These are phyloP conservation scores for Lynx canadensis DNA, from an alignment of 2,113 vertebrate genomes.

Conservation along the genomic window DNA sequence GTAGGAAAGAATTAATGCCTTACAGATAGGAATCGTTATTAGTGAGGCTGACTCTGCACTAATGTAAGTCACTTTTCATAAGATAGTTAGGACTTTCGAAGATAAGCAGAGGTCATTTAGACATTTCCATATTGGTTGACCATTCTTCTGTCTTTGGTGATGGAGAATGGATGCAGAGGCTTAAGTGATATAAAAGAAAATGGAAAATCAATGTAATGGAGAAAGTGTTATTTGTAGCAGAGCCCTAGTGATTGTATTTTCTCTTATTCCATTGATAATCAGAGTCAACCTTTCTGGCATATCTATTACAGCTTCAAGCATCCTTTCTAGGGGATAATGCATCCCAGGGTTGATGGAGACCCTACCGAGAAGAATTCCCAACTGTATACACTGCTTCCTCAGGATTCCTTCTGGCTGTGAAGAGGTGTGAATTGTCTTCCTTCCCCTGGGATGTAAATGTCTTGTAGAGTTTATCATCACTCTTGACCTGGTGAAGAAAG, in stretches of 20 bases:
- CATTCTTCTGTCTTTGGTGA: background rate
- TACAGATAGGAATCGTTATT: background rate
- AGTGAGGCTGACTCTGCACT: background rate
- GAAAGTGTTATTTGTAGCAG: background rate
- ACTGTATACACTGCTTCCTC: background rate
- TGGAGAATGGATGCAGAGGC: background rate
- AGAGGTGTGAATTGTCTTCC: background rate
- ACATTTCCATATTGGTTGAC: background rate
- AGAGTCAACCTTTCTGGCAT: background rate
- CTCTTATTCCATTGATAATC: background rate
- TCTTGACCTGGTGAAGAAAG: background rate
- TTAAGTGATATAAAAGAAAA: background rate
- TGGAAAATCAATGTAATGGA: background rate
- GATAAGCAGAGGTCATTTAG: background rate
- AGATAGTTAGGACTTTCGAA: background rate
- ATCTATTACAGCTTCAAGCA: background rate
- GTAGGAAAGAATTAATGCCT: background rate
- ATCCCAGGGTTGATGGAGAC: background rate
- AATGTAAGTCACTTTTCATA: background rate
- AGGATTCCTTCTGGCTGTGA: background rate
- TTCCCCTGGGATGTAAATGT: background rate
- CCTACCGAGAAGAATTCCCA: background rate
- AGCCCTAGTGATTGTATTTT: background rate
- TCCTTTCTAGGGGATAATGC: background rate
- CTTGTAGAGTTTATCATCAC: background rate